phyloP scores from a whole-genome alignment of 2,888 invertebrate genomes.

The Hoplodrina ambigua region DNA sequence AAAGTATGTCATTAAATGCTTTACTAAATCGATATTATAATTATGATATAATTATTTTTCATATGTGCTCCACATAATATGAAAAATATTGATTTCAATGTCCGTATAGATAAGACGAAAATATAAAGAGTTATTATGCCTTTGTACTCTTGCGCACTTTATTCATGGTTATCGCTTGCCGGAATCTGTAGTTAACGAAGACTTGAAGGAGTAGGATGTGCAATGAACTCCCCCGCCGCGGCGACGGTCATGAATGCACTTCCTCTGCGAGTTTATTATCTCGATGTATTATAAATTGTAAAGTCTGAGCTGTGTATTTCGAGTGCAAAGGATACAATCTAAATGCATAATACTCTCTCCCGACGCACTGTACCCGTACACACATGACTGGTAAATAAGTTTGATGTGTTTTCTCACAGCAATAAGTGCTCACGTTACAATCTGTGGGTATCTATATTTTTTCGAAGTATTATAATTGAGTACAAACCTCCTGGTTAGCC shows the following conservation, averaged over 20 bases:
- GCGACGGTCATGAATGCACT: background rate
- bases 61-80: too few species aligned
- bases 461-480: background rate
- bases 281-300: background rate
- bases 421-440: background rate
- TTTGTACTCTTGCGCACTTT: background rate
- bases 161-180: constrained; percentile 12
- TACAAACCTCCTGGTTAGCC: constrained; percentile 95
- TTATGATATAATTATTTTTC: too few species aligned
- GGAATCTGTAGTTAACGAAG: constrained; percentile 18
- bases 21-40: background rate
- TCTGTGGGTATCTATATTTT: background rate
- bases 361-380: background rate
- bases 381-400: background rate
- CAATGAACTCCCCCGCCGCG: background rate
- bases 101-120: too few species aligned
- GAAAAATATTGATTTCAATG: too few species aligned
- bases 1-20: background rate
- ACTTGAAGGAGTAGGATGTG: constrained; percentile 18
- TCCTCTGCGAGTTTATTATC: constrained; percentile 4
- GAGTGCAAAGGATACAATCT: background rate
- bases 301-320: background rate
- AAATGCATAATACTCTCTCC: background rate
- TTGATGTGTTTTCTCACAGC: background rate
- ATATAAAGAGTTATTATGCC: background rate